Conservation (phyloP, 37 sponge, comb jelly and placozoan species). For the Cladorhizidae sp. region DNA sequence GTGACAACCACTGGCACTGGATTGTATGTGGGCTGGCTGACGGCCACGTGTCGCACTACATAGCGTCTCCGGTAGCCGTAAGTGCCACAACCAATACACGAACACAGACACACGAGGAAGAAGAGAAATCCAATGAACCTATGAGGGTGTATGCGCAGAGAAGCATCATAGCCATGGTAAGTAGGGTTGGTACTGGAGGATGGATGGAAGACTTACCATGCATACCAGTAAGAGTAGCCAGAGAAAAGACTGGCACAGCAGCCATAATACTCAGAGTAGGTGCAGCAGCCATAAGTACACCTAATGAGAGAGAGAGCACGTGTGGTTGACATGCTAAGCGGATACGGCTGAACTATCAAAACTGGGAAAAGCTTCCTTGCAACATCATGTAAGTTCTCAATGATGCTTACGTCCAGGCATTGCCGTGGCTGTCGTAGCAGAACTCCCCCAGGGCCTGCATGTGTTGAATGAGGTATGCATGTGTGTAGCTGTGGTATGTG, state of each 20-base stretch:
- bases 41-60: not conserved
- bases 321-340: too few relatives aligned
- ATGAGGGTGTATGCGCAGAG: not conserved
- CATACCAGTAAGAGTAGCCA: slow-evolving; percentile 50
- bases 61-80: slow-evolving; percentile 33
- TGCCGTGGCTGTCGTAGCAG: not conserved
- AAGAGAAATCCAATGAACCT: slow-evolving; percentile 27
- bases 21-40: not conserved
- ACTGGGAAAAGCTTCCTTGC: too few relatives aligned
- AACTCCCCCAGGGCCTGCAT: not conserved
- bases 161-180: too few relatives aligned
- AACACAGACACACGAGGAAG: slow-evolving; percentile 45
- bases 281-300: slow-evolving; percentile 33
- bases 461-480: not conserved
- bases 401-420: not conserved
- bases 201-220: slow-evolving; percentile 39
- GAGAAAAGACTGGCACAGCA: slow-evolving; percentile 21
- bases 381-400: too few relatives aligned
- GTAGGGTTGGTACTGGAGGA: too few relatives aligned
- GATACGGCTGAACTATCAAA: too few relatives aligned
- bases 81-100: slow-evolving; percentile 42
- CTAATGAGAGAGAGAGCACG: not conserved
- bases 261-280: not conserved
- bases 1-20: slow-evolving; percentile 9
- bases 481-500: not conserved